These are phyloP conservation scores for Petrolisthes cinctipes DNA, from an alignment of 2,888 invertebrate genomes.

Conservation along the genomic window DNA sequence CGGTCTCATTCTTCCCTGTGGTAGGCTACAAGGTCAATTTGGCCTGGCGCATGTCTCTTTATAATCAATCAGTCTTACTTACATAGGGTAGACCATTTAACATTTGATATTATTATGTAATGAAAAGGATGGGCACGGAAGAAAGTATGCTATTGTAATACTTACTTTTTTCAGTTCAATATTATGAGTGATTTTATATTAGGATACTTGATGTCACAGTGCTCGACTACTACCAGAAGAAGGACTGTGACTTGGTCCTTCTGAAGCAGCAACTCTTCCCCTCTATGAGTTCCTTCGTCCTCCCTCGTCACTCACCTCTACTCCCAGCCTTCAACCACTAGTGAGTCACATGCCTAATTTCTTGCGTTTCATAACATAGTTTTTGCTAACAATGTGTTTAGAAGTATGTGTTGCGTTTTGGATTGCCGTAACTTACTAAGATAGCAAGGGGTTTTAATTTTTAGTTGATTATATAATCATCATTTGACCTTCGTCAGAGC, in stretches of 20 bases:
- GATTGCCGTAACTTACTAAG: too few species aligned
- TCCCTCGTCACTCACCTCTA: slow-evolving; percentile 51
- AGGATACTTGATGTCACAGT: slow-evolving; percentile 20
- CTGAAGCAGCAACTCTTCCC: slow-evolving; percentile 59
- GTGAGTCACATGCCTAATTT: slow-evolving; percentile 25
- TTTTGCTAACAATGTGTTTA: too few species aligned
- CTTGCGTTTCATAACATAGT: too few species aligned
- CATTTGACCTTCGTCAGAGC: too few species aligned
- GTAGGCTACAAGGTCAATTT: too few species aligned
- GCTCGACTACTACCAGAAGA: slow-evolving; percentile 57
- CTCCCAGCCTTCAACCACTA: slow-evolving; percentile 56
- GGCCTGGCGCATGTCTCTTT: too few species aligned
- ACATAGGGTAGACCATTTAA: background rate
- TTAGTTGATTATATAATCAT: too few species aligned
- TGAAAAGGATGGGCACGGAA: background rate
- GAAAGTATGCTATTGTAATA: background rate
- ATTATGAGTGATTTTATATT: background rate
- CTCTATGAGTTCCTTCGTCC: slow-evolving; percentile 51
- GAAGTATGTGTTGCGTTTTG: too few species aligned
- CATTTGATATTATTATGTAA: background rate
- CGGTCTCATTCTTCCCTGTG: background rate
- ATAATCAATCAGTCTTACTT: background rate
- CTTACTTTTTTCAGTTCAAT: background rate
- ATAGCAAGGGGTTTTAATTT: too few species aligned
- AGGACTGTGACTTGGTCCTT: slow-evolving; percentile 55